phyloP scores from a whole-genome alignment of 2,113 vertebrate genomes.

The Sinocyclocheilus grahami region DNA sequence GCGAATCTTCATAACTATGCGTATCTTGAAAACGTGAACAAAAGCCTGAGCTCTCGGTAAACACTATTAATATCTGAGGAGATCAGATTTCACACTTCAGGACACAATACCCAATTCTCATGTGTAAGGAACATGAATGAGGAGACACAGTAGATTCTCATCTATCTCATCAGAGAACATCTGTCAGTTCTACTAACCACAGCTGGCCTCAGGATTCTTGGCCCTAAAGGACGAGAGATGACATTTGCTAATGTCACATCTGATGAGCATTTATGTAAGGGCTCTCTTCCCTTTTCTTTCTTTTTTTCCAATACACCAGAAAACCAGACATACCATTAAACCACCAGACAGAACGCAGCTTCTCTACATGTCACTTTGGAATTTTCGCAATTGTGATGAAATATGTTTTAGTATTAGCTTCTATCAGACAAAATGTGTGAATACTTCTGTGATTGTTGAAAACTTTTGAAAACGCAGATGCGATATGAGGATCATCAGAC shows the following conservation, averaged over 20 bases:
- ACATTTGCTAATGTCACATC: conserved; percentile 48
- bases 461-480: not conserved
- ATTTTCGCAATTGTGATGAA: conserved; percentile 18
- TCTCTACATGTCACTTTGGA: conserved; percentile 19
- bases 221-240: conserved; percentile 24
- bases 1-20: conserved; percentile 15
- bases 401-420: not conserved
- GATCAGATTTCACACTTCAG: conserved; percentile 39
- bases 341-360: conserved; percentile 15
- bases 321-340: conserved; percentile 26
- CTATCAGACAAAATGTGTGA: not conserved
- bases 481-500: not conserved
- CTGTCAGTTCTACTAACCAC: conserved; percentile 31
- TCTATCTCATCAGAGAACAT: conserved; percentile 11
- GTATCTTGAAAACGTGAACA: conserved; percentile 24
- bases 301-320: not conserved
- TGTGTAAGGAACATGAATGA: conserved; percentile 36
- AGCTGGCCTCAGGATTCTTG: conserved; percentile 11
- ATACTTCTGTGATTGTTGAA: conserved; percentile 6
- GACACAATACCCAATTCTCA: conserved; percentile 50
- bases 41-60: conserved; percentile 38
- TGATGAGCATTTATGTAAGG: conserved; percentile 23
- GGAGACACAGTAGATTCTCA: conserved; percentile 9
- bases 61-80: conserved; percentile 40
- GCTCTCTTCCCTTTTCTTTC: not conserved